Evolutionary conservation across 2,888 invertebrate species (phyloP), one percentile per base, ranked within the genome.

Genomic region (Euplexia lucipara): DNA sequence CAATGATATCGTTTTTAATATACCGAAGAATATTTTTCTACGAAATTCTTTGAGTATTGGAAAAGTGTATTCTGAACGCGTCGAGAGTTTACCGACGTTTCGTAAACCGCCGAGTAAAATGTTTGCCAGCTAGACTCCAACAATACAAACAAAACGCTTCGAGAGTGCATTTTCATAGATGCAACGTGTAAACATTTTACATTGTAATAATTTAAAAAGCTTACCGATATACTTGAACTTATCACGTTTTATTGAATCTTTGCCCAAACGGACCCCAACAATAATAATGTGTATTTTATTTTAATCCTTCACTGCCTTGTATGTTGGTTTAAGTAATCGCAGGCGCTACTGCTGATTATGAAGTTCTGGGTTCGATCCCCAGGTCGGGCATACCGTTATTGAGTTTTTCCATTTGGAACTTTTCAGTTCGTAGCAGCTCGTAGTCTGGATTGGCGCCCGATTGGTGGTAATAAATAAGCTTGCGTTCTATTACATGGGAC

Each of bases 131-230:
- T 64, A 81, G 81, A 82, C 79, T 84, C 76, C 70, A 83, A 75
- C 79, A 86, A 85, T 79, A 82, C 86, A 84, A 87, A 88, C 85
- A 88, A 84, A 87, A 87, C 81, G 78, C 82, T 83, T 66, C 54
- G 74, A 53, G 63, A 84, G 81, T 86, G 85, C 81, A 88, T 83
- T 85, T 85, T 78, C 75, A 83, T 79, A 71, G 79, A 68, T 77
- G 64, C 59, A 71, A 56, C 68, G 72, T 70, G 74, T 78, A 81
- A 82, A 83, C 68, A 81, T 79, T 72, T 67, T 61, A 68, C 67
- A 70, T 49, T 70, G 71, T 66, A 75, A 62, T 68, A 78, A 75
- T 81, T 75, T 70, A 16, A 49, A 68, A 82, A 72, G 56, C 64
- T 67, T 35, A 64, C 51, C 45, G 62, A 48, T 52, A 59, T 53